A percentile compares a stretch with the other conserved stretches of the same genome.
Conservation (phyloP, 2,888 invertebrate species). For the Melinopterus prodromus region DNA sequence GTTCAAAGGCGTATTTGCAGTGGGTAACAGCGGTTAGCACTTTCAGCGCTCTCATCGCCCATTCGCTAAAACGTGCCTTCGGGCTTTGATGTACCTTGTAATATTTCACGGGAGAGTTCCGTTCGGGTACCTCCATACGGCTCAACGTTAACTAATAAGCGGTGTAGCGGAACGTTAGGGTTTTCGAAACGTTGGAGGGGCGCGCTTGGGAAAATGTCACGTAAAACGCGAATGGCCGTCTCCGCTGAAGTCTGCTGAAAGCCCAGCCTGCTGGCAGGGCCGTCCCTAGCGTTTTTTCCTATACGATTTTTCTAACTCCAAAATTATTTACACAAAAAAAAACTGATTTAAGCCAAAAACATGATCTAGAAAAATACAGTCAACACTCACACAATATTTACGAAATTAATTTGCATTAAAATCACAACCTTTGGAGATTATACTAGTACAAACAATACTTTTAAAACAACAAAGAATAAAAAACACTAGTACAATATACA, state of each 20-base stretch:
- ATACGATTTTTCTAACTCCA: no score
- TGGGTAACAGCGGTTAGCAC: not conserved
- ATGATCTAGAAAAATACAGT: no score
- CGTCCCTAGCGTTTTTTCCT: no score
- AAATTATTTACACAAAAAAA: no score
- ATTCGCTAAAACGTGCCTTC: not conserved
- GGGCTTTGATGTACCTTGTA: conserved; percentile 4
- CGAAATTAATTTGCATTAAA: no score
- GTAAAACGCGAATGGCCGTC: not conserved
- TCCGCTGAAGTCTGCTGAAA: not conserved
- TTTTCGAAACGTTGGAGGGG: not conserved
- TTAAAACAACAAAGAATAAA: no score
- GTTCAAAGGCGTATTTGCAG: not conserved
- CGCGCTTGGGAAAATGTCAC: not conserved
- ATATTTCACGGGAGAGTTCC: not conserved
- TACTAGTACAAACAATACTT: no score
- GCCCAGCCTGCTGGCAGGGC: no score
- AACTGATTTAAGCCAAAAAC: no score
- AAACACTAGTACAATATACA: no score
- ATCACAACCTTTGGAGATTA: no score
- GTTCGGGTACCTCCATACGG: not conserved
- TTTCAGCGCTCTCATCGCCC: not conserved
- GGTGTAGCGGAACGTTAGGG: not conserved
- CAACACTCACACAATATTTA: no score
- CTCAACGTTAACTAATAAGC: not conserved